Base-by-base conservation (phyloP, 2,797 vertebrate genomes). In the Gephyroberyx darwinii region DNA sequence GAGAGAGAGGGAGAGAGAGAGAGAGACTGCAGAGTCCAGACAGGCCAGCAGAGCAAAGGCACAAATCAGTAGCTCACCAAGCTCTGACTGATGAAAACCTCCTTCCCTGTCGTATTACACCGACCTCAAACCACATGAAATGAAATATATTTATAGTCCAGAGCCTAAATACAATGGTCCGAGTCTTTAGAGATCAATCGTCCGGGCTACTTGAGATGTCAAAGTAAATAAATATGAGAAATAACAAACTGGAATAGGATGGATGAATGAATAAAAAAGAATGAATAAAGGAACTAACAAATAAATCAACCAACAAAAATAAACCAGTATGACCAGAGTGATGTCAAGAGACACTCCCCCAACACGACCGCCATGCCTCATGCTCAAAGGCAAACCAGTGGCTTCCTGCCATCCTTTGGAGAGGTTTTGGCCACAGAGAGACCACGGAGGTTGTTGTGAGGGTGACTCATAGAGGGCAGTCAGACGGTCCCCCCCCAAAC, bases 71-170 rank as follows among this genome's bases (percentile, higher is more conserved):
- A 74, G 63, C n/a, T n/a, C 69, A 70, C 41, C 16, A 26, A 78
- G 48, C 5, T 9, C 60, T 17, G 81, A 75, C 74, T 73, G 50
- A 63, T 33, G 62, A 70, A 68, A 66, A 57, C 61, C 57, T 78
- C 41, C 73, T 77, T 78, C 80, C 26, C 26, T n/a, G 71, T 61
- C 79, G 74, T 57, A 31, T 79, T 77, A 70, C 77, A 55, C 26
- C 54, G 19, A 70, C 78, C 74, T 56, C 81, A 86, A 76, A 68
- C 80, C 80, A 77, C 66, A 87, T 77, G 77, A 89, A 88, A 74
- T 72, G 2, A 83, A 66, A 71, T 63, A 37, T 71, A 79, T 83
- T 80, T 71, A 65, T 65, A 78, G 68, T 55, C 43, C 31, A 5
- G 55, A 64, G 55, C n/a, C 67, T 73, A 62, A 68, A 17, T 26